These are phyloP conservation scores for Troides helena DNA, from an alignment of 2,888 invertebrate genomes.

Conservation along the genomic window DNA sequence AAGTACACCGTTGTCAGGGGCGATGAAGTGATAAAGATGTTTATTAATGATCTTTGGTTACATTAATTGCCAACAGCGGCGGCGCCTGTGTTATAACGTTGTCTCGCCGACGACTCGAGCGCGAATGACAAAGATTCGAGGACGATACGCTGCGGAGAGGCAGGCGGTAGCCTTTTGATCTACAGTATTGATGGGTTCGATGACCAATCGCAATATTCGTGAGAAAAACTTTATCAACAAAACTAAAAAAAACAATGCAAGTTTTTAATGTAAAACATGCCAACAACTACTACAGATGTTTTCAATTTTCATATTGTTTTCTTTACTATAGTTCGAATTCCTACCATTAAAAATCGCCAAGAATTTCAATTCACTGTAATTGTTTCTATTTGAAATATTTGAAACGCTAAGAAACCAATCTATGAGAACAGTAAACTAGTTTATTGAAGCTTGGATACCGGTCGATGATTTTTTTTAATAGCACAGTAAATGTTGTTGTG, in stretches of 20 bases:
- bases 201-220: slow-evolving; percentile 70
- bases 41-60: slow-evolving; percentile 77
- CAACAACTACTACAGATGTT: neutral
- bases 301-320: neutral
- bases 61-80: slow-evolving; percentile 77
- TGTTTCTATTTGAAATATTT: slow-evolving; percentile 32
- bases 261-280: neutral
- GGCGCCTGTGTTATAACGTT: slow-evolving; percentile 66
- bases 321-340: neutral
- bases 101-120: slow-evolving; percentile 57
- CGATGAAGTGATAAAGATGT: slow-evolving; percentile 78
- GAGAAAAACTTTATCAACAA: slow-evolving; percentile 34
- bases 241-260: neutral
- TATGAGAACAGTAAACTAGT: slow-evolving; percentile 53
- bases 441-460: slow-evolving; percentile 51
- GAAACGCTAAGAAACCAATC: slow-evolving; percentile 36
- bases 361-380: slow-evolving; percentile 16
- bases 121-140: slow-evolving; percentile 75
- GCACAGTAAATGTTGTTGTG: slow-evolving; percentile 65
- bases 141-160: slow-evolving; percentile 60
- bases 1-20: slow-evolving; percentile 66
- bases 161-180: slow-evolving; percentile 66
- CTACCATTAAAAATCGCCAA: neutral
- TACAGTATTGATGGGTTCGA: slow-evolving; percentile 60
- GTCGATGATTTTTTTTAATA: slow-evolving; percentile 55